Percentiles rank a stretch among this genome's conserved stretches.
phyloP scores from a whole-genome alignment of 1,140 invertebrate species.

The Wiebesia pumilae region DNA sequence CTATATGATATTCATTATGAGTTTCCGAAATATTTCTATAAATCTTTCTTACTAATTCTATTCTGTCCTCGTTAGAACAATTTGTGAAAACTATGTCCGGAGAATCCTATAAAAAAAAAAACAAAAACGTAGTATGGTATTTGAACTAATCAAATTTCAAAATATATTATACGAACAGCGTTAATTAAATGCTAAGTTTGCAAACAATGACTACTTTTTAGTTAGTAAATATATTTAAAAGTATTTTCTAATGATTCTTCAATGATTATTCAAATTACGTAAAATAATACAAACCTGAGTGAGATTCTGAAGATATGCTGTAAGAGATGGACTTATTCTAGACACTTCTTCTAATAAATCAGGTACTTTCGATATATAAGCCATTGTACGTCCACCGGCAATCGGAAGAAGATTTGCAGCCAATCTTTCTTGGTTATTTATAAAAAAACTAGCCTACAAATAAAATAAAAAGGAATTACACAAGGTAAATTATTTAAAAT shows the following conservation, averaged over 20 bases:
- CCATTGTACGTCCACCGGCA: slow-evolving; percentile 82
- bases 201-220: too few species aligned
- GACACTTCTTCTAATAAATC: slow-evolving; percentile 80
- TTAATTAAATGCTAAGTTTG: background rate
- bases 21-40: slow-evolving; percentile 64
- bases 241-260: too few species aligned
- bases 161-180: background rate
- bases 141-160: slow-evolving; percentile 8
- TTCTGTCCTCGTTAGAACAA: slow-evolving; percentile 67
- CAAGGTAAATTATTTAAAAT: slow-evolving; percentile 37
- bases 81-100: slow-evolving; percentile 65
- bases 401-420: slow-evolving; percentile 81
- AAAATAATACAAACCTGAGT: slow-evolving; percentile 74
- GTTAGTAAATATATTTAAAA: too few species aligned
- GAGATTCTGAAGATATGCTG: slow-evolving; percentile 82
- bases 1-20: slow-evolving; percentile 68
- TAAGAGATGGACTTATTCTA: slow-evolving; percentile 80
- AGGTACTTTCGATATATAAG: slow-evolving; percentile 77
- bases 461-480: slow-evolving; percentile 37
- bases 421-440: slow-evolving; percentile 80
- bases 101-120: slow-evolving; percentile 59
- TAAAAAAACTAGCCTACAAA: slow-evolving; percentile 77
- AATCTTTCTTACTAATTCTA: slow-evolving; percentile 67
- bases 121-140: background rate
- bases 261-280: background rate